Base-by-base conservation (phyloP, 2,113 vertebrate species). In the Baryphthengus martii region DNA sequence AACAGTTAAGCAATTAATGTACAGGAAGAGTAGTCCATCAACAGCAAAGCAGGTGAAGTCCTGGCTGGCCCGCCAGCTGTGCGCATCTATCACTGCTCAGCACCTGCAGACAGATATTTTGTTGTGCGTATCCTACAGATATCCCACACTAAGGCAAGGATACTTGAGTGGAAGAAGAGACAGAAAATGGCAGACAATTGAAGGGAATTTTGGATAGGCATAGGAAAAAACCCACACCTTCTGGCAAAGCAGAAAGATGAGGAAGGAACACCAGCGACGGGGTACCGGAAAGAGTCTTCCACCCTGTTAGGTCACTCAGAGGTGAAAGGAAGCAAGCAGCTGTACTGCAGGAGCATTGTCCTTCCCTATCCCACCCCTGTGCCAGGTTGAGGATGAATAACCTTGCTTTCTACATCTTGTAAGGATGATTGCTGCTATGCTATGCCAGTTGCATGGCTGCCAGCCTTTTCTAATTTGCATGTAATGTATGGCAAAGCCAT, bases 391-490 rank as follows among this genome's bases (percentile, higher is more conserved):
- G 17, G 67, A 89, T 93, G 61, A 82, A 90, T 59, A 82, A 76
- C 61, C 26, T 76, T 56, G 72, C 63, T 63, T 89, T 85, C 78
- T 59, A n/a, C 6, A 3, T 79, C 42, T 95, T 93, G 77, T 81
- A 82, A 93, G 71, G 53, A 37, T 75, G 58, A 93, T 81, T 94
- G 78, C 80, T 92, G 50, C 37, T 76, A 9, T 70, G 35, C 86
- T 70, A 8, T 92, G 90, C 85, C 87, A 89, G 55, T 12, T 97
- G 86, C 56, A 17, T 59, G 77, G 62, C 58, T 94, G 93, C 94
- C 95, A 96, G 74, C 24, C 75, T 72, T 62, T 89, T 87, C 87
- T 94, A 58, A 95, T 92, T 93, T 95, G 58, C 88, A 92, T 87
- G 89, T 88, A 93, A 92, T 78, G 45, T 95, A 93, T 95, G 93